These are phyloP conservation scores for Oreortyx pictus DNA, from an alignment of 2,797 vertebrate species.

Conservation along the genomic window DNA sequence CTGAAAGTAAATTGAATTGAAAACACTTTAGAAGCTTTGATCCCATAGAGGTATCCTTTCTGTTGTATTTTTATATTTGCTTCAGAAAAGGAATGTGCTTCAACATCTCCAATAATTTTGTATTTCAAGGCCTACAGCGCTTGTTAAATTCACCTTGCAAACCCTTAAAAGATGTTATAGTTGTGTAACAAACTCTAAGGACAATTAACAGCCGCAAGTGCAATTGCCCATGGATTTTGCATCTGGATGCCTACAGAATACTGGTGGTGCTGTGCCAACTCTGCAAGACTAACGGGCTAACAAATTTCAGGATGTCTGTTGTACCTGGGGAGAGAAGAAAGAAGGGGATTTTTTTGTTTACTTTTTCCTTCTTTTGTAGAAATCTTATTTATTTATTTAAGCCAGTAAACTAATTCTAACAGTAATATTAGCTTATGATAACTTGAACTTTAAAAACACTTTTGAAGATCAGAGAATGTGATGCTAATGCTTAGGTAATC, in stretches of 20 bases:
- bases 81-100: not conserved
- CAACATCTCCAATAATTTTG: not conserved
- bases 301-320: not conserved
- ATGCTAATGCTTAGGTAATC: not conserved
- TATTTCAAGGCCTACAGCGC: not conserved
- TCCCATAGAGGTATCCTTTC: not conserved
- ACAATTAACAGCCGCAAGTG: conserved; percentile 25
- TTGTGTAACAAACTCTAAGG: not conserved
- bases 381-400: not conserved
- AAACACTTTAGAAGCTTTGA: not conserved
- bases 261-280: not conserved
- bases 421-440: not conserved
- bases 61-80: not conserved
- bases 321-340: not conserved
- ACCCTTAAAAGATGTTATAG: not conserved
- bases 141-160: conserved; percentile 49
- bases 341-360: fast-evolving
- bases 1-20: not conserved
- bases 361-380: not conserved
- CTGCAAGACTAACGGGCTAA: not conserved
- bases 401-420: not conserved
- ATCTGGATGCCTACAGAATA: conserved; percentile 3
- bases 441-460: not conserved
- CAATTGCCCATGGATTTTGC: conserved; percentile 53
- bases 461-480: not conserved